Base-by-base conservation (phyloP, 2,113 vertebrate species). In the Scolopax mira region DNA sequence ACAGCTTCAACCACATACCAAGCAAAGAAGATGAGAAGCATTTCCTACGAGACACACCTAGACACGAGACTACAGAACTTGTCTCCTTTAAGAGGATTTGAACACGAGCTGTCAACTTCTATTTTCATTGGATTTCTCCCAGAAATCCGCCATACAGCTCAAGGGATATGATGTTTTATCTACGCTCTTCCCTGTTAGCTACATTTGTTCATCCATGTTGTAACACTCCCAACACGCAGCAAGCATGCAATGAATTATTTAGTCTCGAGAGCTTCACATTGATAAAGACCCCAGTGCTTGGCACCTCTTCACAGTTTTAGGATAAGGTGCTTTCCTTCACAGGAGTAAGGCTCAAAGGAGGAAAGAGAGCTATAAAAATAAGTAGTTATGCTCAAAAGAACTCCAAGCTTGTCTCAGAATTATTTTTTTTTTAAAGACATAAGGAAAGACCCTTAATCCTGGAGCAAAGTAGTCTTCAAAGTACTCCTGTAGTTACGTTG, bases 371-470 rank as follows among this genome's bases (percentile, higher is more conserved):
- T 61, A 58, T 27, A 65, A 79, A 79, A 87, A 51, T 24, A 88
- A 69, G n/a, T 5, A 65, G 14, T 48, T 75, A 66, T 3, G 31
- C n/a, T 73, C 37, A 77, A 55, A 88, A 88, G 39, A 51, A 25
- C 51, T 62, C 46, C 71, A 74, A 73, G 18, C 7, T 61, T 52
- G 11, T 25, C 28, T 37, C 23, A 46, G 19, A 27, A 11, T 23
- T 35, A n/a, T 18, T 77, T 58, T 42, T 18, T 28, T 75, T 77
- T 71, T 8, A 31, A 77, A 71, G 81, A 83, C 28, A 11, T 14
- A 90, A 73, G n/a, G 27, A 41, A 92, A 94, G 92, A 94, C 75
- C 95, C 88, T 80, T 93, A 83, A 86, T 78, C 42, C 28, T 35
- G 35, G 18, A 92, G 69, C 35, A 92, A 74, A 83, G 33, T 12